A percentile compares a stretch with the other conserved stretches of the same genome.
Evolutionary conservation across 2,888 invertebrate genomes (phyloP).

Genomic region (Watsonalla binaria): DNA sequence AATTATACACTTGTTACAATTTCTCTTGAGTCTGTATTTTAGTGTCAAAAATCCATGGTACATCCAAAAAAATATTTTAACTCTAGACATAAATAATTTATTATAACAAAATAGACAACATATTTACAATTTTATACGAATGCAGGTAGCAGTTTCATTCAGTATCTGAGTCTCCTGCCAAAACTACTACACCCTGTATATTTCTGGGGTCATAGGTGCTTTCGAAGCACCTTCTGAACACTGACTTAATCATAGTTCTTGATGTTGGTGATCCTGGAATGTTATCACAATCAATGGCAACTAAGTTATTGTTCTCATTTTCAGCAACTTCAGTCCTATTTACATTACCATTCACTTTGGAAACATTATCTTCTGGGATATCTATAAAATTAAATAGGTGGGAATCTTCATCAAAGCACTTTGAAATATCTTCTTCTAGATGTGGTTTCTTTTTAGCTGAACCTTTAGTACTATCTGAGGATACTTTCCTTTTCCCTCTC

Average conservation of each 20-base stretch:
- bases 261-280: conserved; percentile 81
- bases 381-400: conserved; percentile 71
- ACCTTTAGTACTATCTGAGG: conserved; percentile 19
- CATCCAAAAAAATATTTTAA: background rate
- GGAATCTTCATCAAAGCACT: conserved; percentile 69
- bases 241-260: conserved; percentile 78
- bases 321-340: conserved; percentile 14
- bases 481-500: conserved; percentile 47
- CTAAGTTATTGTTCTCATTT: conserved; percentile 21
- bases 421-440: conserved; percentile 54
- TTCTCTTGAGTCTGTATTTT: too few species aligned
- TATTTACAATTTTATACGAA: conserved; percentile 1
- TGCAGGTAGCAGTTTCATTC: conserved; percentile 39
- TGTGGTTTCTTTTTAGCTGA: conserved; percentile 60
- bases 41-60: too few species aligned
- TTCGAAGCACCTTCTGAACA: conserved; percentile 87
- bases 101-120: conserved; percentile 3
- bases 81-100: conserved; percentile 2
- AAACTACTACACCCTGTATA: conserved; percentile 75
- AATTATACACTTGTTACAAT: too few species aligned
- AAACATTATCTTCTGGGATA: conserved; percentile 47
- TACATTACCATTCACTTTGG: conserved; percentile 24
- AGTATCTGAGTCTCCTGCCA: conserved; percentile 86
- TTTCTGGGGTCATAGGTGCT: conserved; percentile 82
- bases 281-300: conserved; percentile 59